These are phyloP conservation scores for Silurus asotus DNA, from an alignment of 2,113 vertebrate genomes.

Conservation along the genomic window DNA sequence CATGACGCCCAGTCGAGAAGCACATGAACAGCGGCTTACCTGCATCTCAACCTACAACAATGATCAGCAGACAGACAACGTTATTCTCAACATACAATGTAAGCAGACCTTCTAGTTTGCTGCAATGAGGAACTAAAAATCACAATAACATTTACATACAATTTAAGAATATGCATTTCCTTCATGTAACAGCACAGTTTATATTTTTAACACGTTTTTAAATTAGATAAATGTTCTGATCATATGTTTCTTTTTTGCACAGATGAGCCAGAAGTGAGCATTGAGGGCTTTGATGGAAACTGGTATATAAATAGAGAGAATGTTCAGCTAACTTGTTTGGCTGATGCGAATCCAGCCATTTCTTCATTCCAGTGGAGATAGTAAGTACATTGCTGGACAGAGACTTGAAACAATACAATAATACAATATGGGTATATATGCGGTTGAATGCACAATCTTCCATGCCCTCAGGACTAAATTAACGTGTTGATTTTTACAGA, in stretches of 20 bases:
- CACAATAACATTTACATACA: not conserved
- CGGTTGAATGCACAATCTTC: not conserved
- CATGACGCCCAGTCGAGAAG: slow-evolving; percentile 84
- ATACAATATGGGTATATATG: not conserved
- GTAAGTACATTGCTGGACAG: slow-evolving; percentile 73
- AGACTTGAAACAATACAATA: not conserved
- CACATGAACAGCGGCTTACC: slow-evolving; percentile 82
- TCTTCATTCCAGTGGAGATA: slow-evolving; percentile 90
- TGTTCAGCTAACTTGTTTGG: slow-evolving; percentile 87
- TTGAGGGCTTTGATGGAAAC: slow-evolving; percentile 95
- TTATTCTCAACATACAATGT: slow-evolving; percentile 92
- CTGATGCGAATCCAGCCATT: slow-evolving; percentile 89
- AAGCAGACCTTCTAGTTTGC: slow-evolving; percentile 57
- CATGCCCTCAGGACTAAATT: not conserved
- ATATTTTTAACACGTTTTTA: not conserved
- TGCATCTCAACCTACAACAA: slow-evolving; percentile 90
- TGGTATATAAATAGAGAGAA: slow-evolving; percentile 92
- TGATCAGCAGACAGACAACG: slow-evolving; percentile 82
- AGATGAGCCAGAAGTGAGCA: slow-evolving; percentile 91
- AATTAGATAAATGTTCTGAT: not conserved
- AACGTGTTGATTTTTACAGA: not conserved
- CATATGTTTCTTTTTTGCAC: slow-evolving; percentile 37
- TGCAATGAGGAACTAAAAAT: not conserved
- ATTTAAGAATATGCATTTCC: not conserved
- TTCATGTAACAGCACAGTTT: too few species aligned